Evolutionary conservation across 2,888 invertebrate genomes (phyloP), one percentile per base, ranked within the genome.

Genomic region (Synanthedon andrenaeformis): DNA sequence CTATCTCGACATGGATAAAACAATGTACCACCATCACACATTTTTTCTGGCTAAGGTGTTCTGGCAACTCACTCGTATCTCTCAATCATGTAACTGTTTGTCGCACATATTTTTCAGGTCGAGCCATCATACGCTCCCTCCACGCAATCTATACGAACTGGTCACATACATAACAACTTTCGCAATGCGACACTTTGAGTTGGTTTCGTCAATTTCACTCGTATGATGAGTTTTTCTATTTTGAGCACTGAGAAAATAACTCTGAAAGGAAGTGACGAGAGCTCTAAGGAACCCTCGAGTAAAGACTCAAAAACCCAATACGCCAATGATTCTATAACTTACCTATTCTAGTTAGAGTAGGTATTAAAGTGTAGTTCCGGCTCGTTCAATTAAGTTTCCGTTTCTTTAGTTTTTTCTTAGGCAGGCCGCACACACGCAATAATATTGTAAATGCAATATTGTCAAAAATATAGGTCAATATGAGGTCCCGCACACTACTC

Each of bases 1-100:
- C 77, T 77, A 83, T 85, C 85, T 74, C 62, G 71, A 78, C 74
- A 76, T 80, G 79, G 76, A 82, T 82, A 81, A 74, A 75, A 74
- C 69, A 74, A 72, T 70, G 79, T 76, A 70, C 67, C 72, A 67
- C 65, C 64, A 73, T 73, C 72, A 79, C 79, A 81, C 74, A 73
- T 52, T 79, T 78, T 76, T 81, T 79, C 74, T 79, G 72, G 72
- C 73, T 75, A 75, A 82, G 80, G 82, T 83, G 80, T 82, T 76
- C 77, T 77, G 75, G 73, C 74, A 79, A 74, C 72, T 79, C 35
- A 35, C 35, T 35, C 10, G 35, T 81, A 81, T 83, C 82, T 78
- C 72, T 73, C 59, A 67, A 79, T 77, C 81, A 65, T 55, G 49
- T 55, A 54, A 41, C 52, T 19, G 50, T 49, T 65, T 53, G 66